Evolutionary conservation across 2,888 invertebrate genomes (phyloP).

Genomic region (Trichopoda pennipes): DNA sequence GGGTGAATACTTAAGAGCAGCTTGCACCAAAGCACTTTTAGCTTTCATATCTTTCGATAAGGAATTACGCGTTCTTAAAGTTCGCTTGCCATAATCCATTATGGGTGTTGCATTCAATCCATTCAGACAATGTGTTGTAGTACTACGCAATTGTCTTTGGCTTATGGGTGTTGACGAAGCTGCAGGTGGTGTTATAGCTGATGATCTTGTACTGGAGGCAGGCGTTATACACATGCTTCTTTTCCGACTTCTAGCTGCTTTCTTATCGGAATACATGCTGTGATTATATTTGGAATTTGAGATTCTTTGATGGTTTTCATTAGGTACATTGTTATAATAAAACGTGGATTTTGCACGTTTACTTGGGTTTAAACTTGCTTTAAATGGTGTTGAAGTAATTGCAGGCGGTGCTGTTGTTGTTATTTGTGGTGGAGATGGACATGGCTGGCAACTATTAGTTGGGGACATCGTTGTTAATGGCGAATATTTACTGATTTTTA

Average conservation of each 20-base stretch:
- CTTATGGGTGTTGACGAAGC: conserved; percentile 69
- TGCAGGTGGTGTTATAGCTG: conserved; percentile 47
- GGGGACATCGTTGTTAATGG: conserved; percentile 9
- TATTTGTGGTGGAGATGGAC: not conserved
- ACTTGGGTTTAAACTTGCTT: conserved; percentile 13
- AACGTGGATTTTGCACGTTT: conserved; percentile 42
- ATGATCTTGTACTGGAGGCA: not conserved
- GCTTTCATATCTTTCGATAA: conserved; percentile 73
- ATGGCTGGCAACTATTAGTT: conserved; percentile 26
- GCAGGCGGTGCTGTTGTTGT: not conserved
- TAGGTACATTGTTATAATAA: conserved; percentile 61
- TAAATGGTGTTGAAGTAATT: conserved; percentile 24
- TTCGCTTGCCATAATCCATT: conserved; percentile 77
- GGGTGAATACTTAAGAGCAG: conserved; percentile 53
- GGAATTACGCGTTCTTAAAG: conserved; percentile 77
- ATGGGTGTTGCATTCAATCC: conserved; percentile 15
- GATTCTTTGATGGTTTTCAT: conserved; percentile 63
- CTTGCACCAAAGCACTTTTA: conserved; percentile 66
- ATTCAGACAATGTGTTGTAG: conserved; percentile 64
- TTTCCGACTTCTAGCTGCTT: conserved; percentile 62
- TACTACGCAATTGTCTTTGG: conserved; percentile 78
- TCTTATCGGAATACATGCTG: conserved; percentile 20
- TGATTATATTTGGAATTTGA: conserved; percentile 44
- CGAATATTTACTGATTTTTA: not conserved
- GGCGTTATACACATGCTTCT: conserved; percentile 53